These are phyloP conservation scores for Perca schrenkii DNA, from an alignment of 2,113 vertebrate species.

Conservation along the genomic window DNA sequence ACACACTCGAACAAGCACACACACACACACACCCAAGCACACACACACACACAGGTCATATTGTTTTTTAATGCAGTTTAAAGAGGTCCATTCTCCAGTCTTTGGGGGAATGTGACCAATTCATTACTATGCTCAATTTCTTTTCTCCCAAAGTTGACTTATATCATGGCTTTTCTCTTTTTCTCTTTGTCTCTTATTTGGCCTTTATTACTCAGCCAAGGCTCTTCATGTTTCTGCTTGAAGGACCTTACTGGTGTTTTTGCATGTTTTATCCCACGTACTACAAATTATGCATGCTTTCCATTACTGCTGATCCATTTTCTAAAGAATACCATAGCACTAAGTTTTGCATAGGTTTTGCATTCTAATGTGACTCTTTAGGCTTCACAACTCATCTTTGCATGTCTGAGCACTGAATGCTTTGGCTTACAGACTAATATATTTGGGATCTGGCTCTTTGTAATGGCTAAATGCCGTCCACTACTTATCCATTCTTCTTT, in stretches of 20 bases:
- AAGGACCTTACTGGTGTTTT: constrained; percentile 9
- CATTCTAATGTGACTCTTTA: constrained; percentile 10
- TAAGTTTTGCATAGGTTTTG: constrained; percentile 14
- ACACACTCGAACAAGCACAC: constrained; percentile 40
- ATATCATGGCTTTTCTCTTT: constrained; percentile 56
- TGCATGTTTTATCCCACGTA: constrained; percentile 24
- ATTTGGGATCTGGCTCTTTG: background rate
- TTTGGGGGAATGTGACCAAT: constrained; percentile 70
- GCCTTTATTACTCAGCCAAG: constrained; percentile 59
- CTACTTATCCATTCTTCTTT: constrained; percentile 12
- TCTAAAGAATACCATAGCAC: background rate
- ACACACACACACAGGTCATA: constrained; percentile 75
- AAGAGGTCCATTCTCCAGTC: constrained; percentile 75
- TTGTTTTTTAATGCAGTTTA: constrained; percentile 85
- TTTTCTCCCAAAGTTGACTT: constrained; percentile 67
- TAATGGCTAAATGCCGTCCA: background rate
- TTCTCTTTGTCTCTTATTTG: constrained; percentile 39
- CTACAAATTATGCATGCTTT: background rate
- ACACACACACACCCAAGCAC: constrained; percentile 40
- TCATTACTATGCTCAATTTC: constrained; percentile 76
- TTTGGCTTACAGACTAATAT: background rate
- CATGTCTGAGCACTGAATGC: constrained; percentile 4
- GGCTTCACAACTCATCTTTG: background rate
- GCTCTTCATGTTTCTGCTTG: constrained; percentile 24
- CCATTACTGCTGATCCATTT: constrained; percentile 3